These are phyloP conservation scores for Pantherophis guttatus DNA, from an alignment of 2,113 vertebrate genomes.

Conservation along the genomic window DNA sequence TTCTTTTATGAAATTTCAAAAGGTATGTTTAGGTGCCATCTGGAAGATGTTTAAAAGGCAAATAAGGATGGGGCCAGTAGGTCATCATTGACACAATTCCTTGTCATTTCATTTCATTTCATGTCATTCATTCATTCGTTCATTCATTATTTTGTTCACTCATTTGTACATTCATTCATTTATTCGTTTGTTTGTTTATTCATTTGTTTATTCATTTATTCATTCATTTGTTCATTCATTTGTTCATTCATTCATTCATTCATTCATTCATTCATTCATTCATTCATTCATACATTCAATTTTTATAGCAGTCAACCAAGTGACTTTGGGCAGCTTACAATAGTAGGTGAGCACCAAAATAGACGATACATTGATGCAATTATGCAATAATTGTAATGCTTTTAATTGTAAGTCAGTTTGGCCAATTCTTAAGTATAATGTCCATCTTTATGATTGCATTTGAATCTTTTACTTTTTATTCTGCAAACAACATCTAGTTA, in stretches of 20 bases:
- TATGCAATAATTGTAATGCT: background rate
- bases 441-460: background rate
- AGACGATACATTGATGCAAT: background rate
- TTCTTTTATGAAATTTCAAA: background rate
- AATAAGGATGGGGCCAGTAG: background rate
- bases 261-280: too few relatives aligned
- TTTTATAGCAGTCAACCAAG: background rate
- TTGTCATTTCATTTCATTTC: background rate
- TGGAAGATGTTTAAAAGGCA: background rate
- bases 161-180: too few relatives aligned
- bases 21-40: background rate
- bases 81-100: background rate
- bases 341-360: background rate
- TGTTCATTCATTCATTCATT: too few relatives aligned
- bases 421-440: background rate
- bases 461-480: background rate
- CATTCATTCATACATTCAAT: too few relatives aligned
- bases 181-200: too few relatives aligned
- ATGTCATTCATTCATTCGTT: background rate
- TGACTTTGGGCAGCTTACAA: background rate
- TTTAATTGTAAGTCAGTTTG: background rate
- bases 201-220: too few relatives aligned
- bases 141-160: too few relatives aligned
- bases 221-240: too few relatives aligned
- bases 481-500: background rate